Conservation (phyloP, 2,797 vertebrate genomes). For the Tiaroga cobitis region DNA sequence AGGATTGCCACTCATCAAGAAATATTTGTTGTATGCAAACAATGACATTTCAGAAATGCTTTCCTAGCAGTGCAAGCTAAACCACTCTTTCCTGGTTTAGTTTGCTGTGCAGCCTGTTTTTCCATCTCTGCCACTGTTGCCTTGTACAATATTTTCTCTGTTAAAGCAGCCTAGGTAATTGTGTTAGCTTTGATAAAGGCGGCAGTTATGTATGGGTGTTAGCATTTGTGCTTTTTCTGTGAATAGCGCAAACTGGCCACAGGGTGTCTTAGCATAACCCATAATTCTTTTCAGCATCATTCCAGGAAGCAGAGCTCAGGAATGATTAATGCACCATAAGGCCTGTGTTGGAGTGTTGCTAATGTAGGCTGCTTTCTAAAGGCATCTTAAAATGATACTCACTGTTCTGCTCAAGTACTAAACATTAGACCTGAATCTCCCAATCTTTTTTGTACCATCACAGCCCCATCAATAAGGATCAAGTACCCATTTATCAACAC, state of each 20-base stretch:
- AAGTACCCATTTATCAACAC: background rate
- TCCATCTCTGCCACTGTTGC: background rate
- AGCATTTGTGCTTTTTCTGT: background rate
- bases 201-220: background rate
- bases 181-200: constrained; percentile 4
- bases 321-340: constrained; percentile 65
- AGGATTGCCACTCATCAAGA: background rate
- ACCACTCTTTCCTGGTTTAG: constrained; percentile 3
- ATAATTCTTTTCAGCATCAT: constrained; percentile 38
- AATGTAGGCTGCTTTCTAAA: constrained; percentile 6
- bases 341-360: constrained; percentile 63
- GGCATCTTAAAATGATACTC: constrained; percentile 14
- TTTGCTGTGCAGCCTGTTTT: background rate
- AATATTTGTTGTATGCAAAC: constrained; percentile 23
- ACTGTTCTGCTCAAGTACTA: constrained; percentile 9
- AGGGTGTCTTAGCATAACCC: constrained; percentile 32
- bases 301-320: constrained; percentile 56
- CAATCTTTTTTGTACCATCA: background rate
- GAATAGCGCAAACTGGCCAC: constrained; percentile 1
- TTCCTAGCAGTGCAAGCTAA: background rate
- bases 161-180: constrained; percentile 22
- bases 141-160: constrained; percentile 13
- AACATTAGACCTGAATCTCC: constrained; percentile 31
- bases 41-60: constrained; percentile 16
- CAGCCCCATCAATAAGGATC: background rate